Percentiles rank a stretch among this genome's conserved stretches.
phyloP scores from a whole-genome alignment of 2,888 invertebrate genomes.

The Helobdella robusta region DNA sequence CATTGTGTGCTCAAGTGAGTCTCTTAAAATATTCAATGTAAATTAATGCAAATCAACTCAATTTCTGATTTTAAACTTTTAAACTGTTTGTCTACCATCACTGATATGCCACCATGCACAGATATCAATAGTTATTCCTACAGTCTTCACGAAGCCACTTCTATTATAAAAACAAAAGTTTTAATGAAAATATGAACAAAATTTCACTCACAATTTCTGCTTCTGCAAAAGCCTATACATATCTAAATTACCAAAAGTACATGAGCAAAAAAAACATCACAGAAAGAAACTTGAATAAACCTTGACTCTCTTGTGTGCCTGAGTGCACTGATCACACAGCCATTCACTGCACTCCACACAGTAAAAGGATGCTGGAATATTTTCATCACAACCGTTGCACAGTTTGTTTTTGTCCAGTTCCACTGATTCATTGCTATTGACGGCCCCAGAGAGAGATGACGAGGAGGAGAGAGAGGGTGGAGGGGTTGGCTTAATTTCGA shows the following conservation, averaged over 20 bases:
- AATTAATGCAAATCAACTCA: too few relatives aligned
- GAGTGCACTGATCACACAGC: conserved; percentile 76
- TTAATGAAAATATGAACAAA: too few relatives aligned
- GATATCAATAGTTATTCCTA: too few relatives aligned
- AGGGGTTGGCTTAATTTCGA: conserved; percentile 45
- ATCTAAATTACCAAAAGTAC: background rate
- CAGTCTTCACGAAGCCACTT: too few relatives aligned
- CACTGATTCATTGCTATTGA: conserved; percentile 48
- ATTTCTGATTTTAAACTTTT: too few relatives aligned
- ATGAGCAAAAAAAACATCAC: background rate
- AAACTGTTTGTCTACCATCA: too few relatives aligned
- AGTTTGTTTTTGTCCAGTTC: conserved; percentile 26
- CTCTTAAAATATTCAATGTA: too few relatives aligned
- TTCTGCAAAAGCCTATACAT: background rate
- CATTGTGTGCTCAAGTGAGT: too few relatives aligned
- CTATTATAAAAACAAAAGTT: too few relatives aligned
- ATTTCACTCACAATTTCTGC: too few relatives aligned
- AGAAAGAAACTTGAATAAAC: conserved; percentile 8
- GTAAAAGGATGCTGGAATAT: conserved; percentile 67
- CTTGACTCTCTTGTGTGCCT: conserved; percentile 51
- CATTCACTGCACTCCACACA: conserved; percentile 83
- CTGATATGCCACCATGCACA: too few relatives aligned
- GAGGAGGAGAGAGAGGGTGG: conserved; percentile 1
- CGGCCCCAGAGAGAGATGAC: background rate
- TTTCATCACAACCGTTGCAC: conserved; percentile 79